Evolutionary conservation across 1,140 invertebrate species (phyloP), one percentile per base, ranked within the genome.

Genomic region (Aphelinus certus): DNA sequence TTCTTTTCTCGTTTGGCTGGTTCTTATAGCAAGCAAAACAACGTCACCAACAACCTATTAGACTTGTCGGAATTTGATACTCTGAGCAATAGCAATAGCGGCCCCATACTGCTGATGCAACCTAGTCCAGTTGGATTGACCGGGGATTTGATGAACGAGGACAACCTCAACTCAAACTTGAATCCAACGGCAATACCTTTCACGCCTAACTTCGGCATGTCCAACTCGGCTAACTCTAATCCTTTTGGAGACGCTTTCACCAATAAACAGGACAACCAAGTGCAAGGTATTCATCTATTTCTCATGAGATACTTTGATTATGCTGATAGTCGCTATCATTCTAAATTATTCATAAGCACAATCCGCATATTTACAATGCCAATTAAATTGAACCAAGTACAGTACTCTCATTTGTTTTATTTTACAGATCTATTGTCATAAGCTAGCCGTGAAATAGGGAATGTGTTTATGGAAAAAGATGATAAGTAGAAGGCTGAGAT

Each of bases 1-100:
- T 61, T 4, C 67, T 67, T 63, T 48, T 69, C 45, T 48, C 6
- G 48, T 69, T 74, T 62, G 58, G 82, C 81, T 85, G 80, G 77
- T 86, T 86, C 60, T 88, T 88, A 77, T 87, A 89, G 87, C 82
- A 89, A 87, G 78, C 87, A 88, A 83, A 88, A 89, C 84, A 89
- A 89, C 86, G 87, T 88, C 81, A 88, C 87, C 79, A 89, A 89
- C 85, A 89, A 88, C 84, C 84, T 89, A 77, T 87, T 89, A 85
- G 88, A 89, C 82, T 83, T 89, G 79, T 87, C 87, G 81, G 88
- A 89, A 78, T 88, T 90, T 85, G 90, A 91, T 79, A 86, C 88
- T 79, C 84, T 91, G 80, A 90, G 89, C 86, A 90, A 90, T 88
- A 89, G 87, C 83, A 88, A 88, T 83, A 88, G 84, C 78, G 86